A percentile compares a stretch with the other conserved stretches of the same genome.
Conservation (phyloP, 1,140 invertebrate species). For the Delia radicum region DNA sequence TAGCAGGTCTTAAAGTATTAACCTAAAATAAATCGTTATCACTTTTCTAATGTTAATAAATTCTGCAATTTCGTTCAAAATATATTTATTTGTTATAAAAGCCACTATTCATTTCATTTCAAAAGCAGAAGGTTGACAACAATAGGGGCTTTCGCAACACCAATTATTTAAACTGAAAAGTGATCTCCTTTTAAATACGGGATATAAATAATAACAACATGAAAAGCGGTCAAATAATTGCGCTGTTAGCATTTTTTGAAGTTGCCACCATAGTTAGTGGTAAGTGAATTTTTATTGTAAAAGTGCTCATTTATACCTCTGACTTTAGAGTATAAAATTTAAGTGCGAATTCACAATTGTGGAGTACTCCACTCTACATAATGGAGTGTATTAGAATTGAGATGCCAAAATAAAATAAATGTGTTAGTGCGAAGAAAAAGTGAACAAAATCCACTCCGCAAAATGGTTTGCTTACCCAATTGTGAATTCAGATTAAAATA, state of each 20-base stretch:
- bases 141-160: slow-evolving; percentile 1
- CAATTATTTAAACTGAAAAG: not conserved
- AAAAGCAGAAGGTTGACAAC: not conserved
- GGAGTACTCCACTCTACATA: too few relatives aligned
- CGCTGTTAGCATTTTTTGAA: not conserved
- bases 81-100: slow-evolving; percentile 5
- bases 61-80: too few relatives aligned
- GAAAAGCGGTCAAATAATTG: not conserved
- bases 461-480: too few relatives aligned
- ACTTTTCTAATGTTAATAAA: too few relatives aligned
- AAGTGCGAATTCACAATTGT: not conserved
- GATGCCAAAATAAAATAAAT: not conserved
- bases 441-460: too few relatives aligned
- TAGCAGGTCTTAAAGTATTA: too few relatives aligned
- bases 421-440: not conserved
- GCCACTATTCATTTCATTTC: not conserved
- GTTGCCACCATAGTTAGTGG: not conserved
- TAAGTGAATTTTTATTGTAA: not conserved
- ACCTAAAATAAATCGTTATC: too few relatives aligned
- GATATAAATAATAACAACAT: not conserved
- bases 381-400: not conserved
- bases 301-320: not conserved
- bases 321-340: not conserved
- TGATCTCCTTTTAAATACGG: not conserved
- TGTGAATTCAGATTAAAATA: too few relatives aligned